phyloP scores from a whole-genome alignment of 2,797 vertebrate genomes.

The Anniella stebbinsi region DNA sequence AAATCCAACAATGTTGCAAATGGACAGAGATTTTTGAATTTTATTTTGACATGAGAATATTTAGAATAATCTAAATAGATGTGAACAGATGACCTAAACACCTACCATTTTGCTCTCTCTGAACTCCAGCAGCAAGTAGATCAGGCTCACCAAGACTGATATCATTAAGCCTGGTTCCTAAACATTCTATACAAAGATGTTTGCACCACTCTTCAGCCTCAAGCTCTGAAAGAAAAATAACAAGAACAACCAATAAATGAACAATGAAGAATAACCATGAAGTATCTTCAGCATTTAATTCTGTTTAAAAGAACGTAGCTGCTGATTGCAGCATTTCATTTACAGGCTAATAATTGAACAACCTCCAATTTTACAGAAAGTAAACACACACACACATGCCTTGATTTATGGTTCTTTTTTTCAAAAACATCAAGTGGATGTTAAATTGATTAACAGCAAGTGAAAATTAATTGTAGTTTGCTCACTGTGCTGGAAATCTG shows the following conservation, averaged over 20 bases:
- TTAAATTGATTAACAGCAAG: background rate
- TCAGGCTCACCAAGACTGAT: slow-evolving; percentile 99
- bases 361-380: background rate
- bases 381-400: background rate
- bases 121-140: slow-evolving; percentile 96
- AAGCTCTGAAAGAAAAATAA: slow-evolving; percentile 84
- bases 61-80: background rate
- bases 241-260: slow-evolving; percentile 9
- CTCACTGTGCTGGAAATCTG: background rate
- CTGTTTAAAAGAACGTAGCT: accelerated
- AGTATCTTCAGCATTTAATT: background rate
- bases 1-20: background rate
- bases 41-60: background rate
- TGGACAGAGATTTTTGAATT: background rate
- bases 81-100: slow-evolving; percentile 55
- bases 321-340: slow-evolving; percentile 9
- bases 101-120: slow-evolving; percentile 97
- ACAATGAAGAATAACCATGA: background rate
- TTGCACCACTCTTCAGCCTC: slow-evolving; percentile 99
- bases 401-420: slow-evolving; percentile 6
- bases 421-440: background rate
- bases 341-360: background rate
- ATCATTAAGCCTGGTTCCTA: slow-evolving; percentile 95
- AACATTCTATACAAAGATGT: slow-evolving; percentile 94
- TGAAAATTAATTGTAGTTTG: background rate